Conservation (phyloP, 2,797 vertebrate species). For the Pygocentrus nattereri region DNA sequence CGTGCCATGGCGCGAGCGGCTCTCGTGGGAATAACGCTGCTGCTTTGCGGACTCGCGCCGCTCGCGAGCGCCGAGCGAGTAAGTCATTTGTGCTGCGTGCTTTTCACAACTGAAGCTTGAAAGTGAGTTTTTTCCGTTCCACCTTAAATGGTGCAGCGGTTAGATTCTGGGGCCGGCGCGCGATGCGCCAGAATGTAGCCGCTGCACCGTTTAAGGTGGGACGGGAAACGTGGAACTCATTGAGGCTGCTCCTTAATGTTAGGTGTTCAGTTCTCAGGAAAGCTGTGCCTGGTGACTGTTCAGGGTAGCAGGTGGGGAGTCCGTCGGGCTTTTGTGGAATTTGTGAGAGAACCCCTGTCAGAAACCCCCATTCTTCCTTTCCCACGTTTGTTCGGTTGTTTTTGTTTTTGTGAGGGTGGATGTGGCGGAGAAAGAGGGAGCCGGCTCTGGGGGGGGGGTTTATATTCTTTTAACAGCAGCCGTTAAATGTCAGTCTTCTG, state of each 20-base stretch:
- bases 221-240: no score
- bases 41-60: slow-evolving; percentile 44
- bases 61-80: slow-evolving; percentile 42
- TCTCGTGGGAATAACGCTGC: slow-evolving; percentile 20
- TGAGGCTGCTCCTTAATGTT: no score
- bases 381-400: no score
- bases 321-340: neutral
- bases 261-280: no score
- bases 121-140: no score
- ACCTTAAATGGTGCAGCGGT: no score
- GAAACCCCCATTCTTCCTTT: no score
- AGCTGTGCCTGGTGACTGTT: no score
- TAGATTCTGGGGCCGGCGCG: no score
- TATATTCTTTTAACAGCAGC: neutral
- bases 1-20: slow-evolving; percentile 12
- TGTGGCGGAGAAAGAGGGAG: neutral
- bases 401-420: neutral
- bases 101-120: neutral
- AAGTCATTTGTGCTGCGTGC: neutral
- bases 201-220: no score
- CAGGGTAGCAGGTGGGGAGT: neutral
- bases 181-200: no score
- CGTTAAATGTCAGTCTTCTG: neutral
- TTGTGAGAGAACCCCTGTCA: neutral
- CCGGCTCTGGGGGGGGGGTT: neutral